A percentile compares a stretch with the other conserved stretches of the same genome.
Conservation (phyloP, 2,888 invertebrate species). For the Chalcis sispes region DNA sequence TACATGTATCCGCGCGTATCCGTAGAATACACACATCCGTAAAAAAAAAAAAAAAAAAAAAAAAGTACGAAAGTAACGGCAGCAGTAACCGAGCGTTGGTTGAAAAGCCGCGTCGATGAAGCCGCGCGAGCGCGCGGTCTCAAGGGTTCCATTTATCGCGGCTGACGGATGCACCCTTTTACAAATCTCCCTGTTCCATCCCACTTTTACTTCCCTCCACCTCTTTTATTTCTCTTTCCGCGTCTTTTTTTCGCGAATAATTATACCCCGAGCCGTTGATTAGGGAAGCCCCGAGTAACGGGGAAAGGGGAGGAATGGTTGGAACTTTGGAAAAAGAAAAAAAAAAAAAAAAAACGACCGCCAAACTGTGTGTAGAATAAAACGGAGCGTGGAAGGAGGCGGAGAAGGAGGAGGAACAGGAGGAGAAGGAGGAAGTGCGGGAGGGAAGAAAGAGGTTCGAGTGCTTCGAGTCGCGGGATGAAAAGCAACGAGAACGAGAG, state of each 20-base stretch:
- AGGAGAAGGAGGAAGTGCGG: not conserved
- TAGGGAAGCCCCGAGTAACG: constrained; percentile 58
- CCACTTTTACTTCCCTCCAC: constrained; percentile 38
- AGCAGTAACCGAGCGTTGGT: not conserved
- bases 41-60: not conserved
- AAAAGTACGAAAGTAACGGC: not conserved
- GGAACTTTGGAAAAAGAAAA: constrained; percentile 29
- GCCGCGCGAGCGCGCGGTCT: constrained; percentile 32
- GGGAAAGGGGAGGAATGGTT: constrained; percentile 13
- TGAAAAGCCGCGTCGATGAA: not conserved
- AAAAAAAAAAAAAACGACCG: constrained; percentile 34
- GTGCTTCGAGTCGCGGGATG: constrained; percentile 5
- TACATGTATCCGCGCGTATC: too few relatives aligned
- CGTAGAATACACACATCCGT: not conserved
- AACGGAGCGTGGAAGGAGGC: constrained; percentile 19
- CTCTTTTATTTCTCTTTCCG: constrained; percentile 38
- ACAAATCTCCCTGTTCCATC: too few relatives aligned
- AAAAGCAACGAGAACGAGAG: constrained; percentile 31
- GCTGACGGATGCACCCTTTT: constrained; percentile 41
- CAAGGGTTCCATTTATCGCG: constrained; percentile 54
- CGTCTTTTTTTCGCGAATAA: constrained; percentile 66
- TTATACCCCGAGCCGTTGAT: constrained; percentile 70
- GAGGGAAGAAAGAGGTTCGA: constrained; percentile 1
- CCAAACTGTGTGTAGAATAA: constrained; percentile 16
- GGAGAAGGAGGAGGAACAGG: not conserved